phyloP scores from a whole-genome alignment of 2,797 vertebrate genomes.

The Rhadinocentrus ornatus region DNA sequence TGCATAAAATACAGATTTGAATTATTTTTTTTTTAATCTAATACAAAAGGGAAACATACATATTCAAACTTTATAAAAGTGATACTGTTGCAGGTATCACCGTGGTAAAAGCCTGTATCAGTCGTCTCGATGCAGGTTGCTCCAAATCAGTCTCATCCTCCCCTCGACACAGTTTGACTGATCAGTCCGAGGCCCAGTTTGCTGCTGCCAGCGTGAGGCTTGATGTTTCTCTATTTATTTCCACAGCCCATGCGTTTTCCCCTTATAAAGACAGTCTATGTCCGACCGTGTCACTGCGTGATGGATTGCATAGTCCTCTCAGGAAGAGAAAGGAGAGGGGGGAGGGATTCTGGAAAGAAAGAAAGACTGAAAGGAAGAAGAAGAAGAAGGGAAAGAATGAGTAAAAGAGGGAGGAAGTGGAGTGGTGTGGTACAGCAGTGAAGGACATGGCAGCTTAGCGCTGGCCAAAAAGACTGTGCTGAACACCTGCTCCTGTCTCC shows the following conservation, averaged over 20 bases:
- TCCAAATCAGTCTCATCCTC: conserved; percentile 69
- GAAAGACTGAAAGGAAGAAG: conserved; percentile 43
- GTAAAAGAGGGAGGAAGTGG: conserved; percentile 57
- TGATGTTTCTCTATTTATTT: conserved; percentile 78
- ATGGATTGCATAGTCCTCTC: conserved; percentile 76
- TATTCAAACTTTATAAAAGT: conserved; percentile 17
- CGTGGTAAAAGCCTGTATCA: conserved; percentile 31
- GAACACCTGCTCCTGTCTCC: conserved; percentile 83
- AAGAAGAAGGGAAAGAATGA: conserved; percentile 55
- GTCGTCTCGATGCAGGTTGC: conserved; percentile 49
- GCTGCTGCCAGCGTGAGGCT: conserved; percentile 68
- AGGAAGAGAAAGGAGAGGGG: conserved; percentile 53
- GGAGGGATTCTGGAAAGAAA: conserved; percentile 51
- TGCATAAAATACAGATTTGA: neutral
- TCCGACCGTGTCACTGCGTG: conserved; percentile 74
- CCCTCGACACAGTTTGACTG: conserved; percentile 68
- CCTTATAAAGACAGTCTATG: conserved; percentile 80
- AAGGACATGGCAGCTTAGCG: conserved; percentile 83
- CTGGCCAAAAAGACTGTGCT: conserved; percentile 81
- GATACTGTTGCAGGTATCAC: conserved; percentile 5
- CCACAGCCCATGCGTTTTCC: conserved; percentile 70
- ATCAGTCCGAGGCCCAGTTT: conserved; percentile 72
- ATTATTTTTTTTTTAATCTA: neutral
- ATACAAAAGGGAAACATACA: neutral
- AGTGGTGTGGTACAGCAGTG: conserved; percentile 71